phyloP scores from a whole-genome alignment of 2,113 vertebrate species.

The Takifugu bimaculatus region DNA sequence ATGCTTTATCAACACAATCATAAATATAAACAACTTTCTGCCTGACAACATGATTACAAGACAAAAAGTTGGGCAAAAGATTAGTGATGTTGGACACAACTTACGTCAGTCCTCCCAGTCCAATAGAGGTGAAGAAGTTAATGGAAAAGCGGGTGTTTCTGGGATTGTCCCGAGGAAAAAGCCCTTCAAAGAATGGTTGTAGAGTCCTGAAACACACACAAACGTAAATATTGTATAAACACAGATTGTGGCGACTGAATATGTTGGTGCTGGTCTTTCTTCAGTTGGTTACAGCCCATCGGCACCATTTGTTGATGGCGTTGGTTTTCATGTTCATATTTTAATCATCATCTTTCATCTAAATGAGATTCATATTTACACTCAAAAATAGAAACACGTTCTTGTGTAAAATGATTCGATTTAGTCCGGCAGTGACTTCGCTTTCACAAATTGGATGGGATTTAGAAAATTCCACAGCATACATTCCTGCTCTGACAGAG shows the following conservation, averaged over 20 bases:
- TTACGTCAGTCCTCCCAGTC: conserved; percentile 96
- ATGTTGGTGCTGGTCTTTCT: too few relatives aligned
- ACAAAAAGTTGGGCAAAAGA: not conserved
- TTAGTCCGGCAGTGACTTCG: too few relatives aligned
- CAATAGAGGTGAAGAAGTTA: conserved; percentile 99
- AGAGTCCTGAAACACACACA: conserved; percentile 80
- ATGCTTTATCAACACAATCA: too few relatives aligned
- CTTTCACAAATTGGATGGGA: too few relatives aligned
- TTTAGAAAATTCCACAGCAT: not conserved
- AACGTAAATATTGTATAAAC: not conserved
- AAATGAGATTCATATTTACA: too few relatives aligned
- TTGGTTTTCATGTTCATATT: too few relatives aligned
- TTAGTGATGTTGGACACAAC: conserved; percentile 23
- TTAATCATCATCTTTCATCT: too few relatives aligned
- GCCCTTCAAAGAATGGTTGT: conserved; percentile 91
- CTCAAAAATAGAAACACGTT: too few relatives aligned
- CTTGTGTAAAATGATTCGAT: too few relatives aligned
- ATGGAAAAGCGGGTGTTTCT: conserved; percentile 98
- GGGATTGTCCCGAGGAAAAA: conserved; percentile 95
- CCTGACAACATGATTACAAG: too few relatives aligned
- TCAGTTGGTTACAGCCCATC: not conserved
- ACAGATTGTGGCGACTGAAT: not conserved
- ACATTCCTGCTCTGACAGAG: not conserved
- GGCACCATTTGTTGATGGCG: too few relatives aligned
- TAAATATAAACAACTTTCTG: too few relatives aligned